Evolutionary conservation across 2,113 vertebrate genomes (phyloP), one percentile per base, ranked within the genome.

Genomic region (Podarcis muralis): DNA sequence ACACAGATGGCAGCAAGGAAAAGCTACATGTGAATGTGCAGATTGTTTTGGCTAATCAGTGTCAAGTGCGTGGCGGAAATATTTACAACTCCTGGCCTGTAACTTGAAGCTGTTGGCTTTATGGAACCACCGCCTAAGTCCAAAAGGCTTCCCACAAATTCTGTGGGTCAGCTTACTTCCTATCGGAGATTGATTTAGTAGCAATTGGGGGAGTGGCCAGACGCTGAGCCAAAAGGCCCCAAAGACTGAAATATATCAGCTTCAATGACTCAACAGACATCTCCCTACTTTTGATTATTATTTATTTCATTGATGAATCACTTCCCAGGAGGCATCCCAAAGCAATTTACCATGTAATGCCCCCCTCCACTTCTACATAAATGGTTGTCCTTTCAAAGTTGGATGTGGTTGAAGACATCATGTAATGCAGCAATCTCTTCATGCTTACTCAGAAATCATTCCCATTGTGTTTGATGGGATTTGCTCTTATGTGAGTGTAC

Each of bases 61-160:
- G 0, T 85, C 62, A 83, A 82, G 30, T 78, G 48, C 30, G 57
- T 35, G 16, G 8, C 6, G 57, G 32, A 74, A 86, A 88, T 81
- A 92, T 85, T 74, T 59, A 84, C 7, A 11, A 32, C 69, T 66
- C 59, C 32, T 81, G 83, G 23, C 59, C 30, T 77, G 16, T 83
- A 87, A 76, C 35, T n/a, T 78, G 65, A 88, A 84, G 81, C 2
- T 3, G 66, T 53, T 20, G n/a, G 81, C 68, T 72, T 86, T 69
- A 85, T 65, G 12, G 89, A 84, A 13, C 69, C 69, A 23, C 5
- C 3, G 8, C 87, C 62, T 72, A 62, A 96, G 95, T 95, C 96
- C n/a, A 35, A 97, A 96, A 97, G 96, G 96, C 94, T 96, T 97
- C 96, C 96, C 97, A 96, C 95, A 96, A 94, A 96, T 95, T 94